A percentile compares a stretch with the other conserved stretches of the same genome.
Conservation (phyloP, 1,140 invertebrate genomes). For the Elysia chlorotica region DNA sequence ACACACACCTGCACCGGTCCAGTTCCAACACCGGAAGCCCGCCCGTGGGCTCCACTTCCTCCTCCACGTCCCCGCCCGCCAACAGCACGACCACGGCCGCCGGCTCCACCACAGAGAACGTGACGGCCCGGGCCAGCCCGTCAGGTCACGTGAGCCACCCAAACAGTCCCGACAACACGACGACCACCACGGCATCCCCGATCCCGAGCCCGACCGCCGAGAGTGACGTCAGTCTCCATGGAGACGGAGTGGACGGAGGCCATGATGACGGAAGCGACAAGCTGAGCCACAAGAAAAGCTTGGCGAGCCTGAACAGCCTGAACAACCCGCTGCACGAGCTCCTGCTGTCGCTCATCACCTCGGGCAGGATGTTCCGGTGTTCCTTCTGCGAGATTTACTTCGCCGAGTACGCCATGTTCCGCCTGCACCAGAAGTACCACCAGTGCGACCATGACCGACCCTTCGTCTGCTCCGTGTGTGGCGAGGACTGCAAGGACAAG, state of each 20-base stretch:
- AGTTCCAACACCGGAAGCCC: neutral
- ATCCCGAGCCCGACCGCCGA: constrained; percentile 22
- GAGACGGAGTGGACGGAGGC: neutral
- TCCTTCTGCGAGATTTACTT: constrained; percentile 53
- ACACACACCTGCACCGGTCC: neutral
- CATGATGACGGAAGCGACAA: no score
- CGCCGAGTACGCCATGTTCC: constrained; percentile 54
- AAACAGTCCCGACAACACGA: constrained; percentile 22
- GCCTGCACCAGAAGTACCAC: constrained; percentile 52
- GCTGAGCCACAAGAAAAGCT: no score
- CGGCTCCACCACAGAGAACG: neutral
- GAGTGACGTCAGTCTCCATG: neutral
- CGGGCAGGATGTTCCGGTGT: constrained; percentile 50
- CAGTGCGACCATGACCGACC: constrained; percentile 36
- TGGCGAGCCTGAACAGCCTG: no score
- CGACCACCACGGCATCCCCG: constrained; percentile 24
- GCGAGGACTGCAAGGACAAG: constrained; percentile 51
- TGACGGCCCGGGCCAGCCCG: constrained; percentile 12
- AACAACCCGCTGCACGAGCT: constrained; percentile 37
- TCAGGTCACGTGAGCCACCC: neutral
- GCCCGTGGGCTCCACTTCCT: neutral
- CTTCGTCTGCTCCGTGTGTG: constrained; percentile 48
- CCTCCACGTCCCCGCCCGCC: neutral
- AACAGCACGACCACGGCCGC: no score
- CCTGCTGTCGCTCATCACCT: constrained; percentile 38